These are phyloP conservation scores for Rhinoraja longicauda DNA, from an alignment of 2,797 vertebrate genomes.

Conservation along the genomic window DNA sequence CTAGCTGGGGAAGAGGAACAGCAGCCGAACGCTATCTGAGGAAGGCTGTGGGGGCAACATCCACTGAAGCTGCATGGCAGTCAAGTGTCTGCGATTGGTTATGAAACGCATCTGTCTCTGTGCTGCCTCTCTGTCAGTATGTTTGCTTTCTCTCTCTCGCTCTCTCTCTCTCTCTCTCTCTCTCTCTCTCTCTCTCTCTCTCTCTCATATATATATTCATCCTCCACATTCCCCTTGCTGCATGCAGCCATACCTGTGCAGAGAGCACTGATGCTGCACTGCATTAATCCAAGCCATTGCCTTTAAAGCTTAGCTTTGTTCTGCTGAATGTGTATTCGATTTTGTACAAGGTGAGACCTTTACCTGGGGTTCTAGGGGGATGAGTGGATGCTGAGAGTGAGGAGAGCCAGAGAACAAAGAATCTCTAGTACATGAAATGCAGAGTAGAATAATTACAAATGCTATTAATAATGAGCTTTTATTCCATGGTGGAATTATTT, in stretches of 20 bases:
- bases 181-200: not conserved
- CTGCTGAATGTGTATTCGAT: not conserved
- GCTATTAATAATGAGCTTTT: not conserved
- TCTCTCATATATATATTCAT: not conserved
- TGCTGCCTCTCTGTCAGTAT: slow-evolving; percentile 69
- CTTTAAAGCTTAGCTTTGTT: not conserved
- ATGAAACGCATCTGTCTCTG: slow-evolving; percentile 83
- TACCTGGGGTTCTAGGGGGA: not conserved
- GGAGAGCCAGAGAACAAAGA: not conserved
- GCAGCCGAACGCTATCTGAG: not conserved
- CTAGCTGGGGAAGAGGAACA: slow-evolving; percentile 4
- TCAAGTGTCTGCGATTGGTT: slow-evolving; percentile 60
- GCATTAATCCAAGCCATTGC: not conserved
- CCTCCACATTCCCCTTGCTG: not conserved
- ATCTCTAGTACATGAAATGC: not conserved
- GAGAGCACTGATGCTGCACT: not conserved
- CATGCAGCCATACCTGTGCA: not conserved
- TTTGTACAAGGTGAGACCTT: not conserved
- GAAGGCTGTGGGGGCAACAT: not conserved
- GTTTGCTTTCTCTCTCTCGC: slow-evolving; percentile 48
- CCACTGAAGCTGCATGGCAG: slow-evolving; percentile 55
- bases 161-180: not conserved
- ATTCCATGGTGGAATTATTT: not conserved
- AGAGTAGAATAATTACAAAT: not conserved
- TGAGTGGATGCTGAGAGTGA: not conserved